Percentiles rank a stretch among this genome's conserved stretches.
Conservation (phyloP, 2,113 vertebrate species). For the Istiophorus platypterus region DNA sequence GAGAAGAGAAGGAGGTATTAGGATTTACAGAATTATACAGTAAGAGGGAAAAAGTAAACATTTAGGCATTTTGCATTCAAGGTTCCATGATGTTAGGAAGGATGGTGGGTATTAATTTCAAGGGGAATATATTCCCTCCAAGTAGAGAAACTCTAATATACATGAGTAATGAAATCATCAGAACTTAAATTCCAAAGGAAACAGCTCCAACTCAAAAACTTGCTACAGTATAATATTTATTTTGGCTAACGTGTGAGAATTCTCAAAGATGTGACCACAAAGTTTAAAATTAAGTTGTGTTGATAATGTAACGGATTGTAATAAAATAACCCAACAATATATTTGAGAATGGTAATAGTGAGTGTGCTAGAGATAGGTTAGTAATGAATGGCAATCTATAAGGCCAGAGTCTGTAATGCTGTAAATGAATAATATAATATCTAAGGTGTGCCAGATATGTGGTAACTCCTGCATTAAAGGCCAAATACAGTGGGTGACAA, state of each 20-base stretch:
- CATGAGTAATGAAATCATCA: slow-evolving; percentile 19
- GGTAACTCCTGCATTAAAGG: neutral
- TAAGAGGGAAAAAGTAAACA: slow-evolving; percentile 18
- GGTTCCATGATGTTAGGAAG: neutral
- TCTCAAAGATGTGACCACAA: slow-evolving; percentile 5
- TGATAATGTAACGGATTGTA: neutral
- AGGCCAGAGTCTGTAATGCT: neutral
- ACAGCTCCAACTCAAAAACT: neutral
- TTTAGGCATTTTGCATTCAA: slow-evolving; percentile 15
- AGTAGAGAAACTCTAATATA: slow-evolving; percentile 5
- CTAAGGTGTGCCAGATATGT: neutral
- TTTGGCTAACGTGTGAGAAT: too few relatives aligned
- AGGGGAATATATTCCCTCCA: slow-evolving; percentile 17
- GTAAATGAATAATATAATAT: neutral
- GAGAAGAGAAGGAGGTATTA: slow-evolving; percentile 2
- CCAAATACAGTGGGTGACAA: neutral
- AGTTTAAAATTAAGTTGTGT: neutral
- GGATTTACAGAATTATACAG: neutral
- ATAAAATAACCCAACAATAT: slow-evolving; percentile 3
- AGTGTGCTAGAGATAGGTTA: neutral
- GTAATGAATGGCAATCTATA: neutral
- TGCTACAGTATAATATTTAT: neutral
- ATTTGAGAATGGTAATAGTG: neutral
- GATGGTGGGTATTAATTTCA: slow-evolving; percentile 10
- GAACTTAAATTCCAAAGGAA: neutral